These are phyloP conservation scores for Tetraodon nigroviridis DNA, from an alignment of 2,113 vertebrate genomes.

Conservation along the genomic window DNA sequence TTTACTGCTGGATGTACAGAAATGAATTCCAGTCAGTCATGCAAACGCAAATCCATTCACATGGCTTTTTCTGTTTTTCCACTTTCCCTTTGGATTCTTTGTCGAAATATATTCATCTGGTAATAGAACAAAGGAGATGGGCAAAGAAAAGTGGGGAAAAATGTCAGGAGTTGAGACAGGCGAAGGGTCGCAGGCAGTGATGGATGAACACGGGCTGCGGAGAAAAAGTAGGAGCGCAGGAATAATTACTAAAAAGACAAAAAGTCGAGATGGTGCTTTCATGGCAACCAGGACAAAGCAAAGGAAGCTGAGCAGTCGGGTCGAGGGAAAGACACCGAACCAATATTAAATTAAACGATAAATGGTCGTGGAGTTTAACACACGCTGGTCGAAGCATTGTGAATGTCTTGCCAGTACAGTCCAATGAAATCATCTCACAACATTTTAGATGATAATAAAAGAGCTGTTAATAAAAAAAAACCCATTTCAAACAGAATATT, in stretches of 20 bases:
- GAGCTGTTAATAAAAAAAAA: not conserved
- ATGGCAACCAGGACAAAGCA: constrained; percentile 15
- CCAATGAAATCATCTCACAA: too few relatives aligned
- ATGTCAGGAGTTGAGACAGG: not conserved
- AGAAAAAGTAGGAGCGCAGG: constrained; percentile 55
- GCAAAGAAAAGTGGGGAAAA: constrained; percentile 6
- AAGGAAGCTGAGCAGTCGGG: constrained; percentile 8
- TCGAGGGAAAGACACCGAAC: constrained; percentile 4
- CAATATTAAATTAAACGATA: too few relatives aligned
- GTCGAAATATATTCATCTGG: constrained; percentile 14
- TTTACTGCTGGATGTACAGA: too few relatives aligned
- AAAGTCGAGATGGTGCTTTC: constrained; percentile 23
- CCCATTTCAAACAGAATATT: not conserved
- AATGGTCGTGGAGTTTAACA: too few relatives aligned
- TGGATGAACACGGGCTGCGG: constrained; percentile 45
- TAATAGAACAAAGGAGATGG: constrained; percentile 15
- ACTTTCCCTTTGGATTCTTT: too few relatives aligned
- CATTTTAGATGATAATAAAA: not conserved
- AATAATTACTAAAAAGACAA: constrained; percentile 51
- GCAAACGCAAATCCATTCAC: too few relatives aligned
- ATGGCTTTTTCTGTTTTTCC: too few relatives aligned
- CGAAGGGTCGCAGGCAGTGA: constrained; percentile 40
- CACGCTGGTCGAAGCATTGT: too few relatives aligned
- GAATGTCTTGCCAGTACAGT: too few relatives aligned
- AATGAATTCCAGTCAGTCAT: too few relatives aligned